Evolutionary conservation across 2,113 vertebrate genomes (phyloP).

Genomic region (Dicrurus megarhynchus): DNA sequence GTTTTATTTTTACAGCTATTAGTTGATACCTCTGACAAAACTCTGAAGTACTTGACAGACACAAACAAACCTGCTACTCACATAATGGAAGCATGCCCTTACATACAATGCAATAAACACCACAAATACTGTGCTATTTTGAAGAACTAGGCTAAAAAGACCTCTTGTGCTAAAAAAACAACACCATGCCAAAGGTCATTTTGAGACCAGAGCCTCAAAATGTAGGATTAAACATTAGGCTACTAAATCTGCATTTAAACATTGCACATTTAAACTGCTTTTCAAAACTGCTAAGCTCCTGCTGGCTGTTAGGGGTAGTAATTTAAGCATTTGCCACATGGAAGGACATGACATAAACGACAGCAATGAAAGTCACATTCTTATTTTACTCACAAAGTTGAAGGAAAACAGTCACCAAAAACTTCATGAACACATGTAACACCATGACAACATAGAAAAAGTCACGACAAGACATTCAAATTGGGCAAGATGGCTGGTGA

Average conservation of each 20-base stretch:
- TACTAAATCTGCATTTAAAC: constrained; percentile 52
- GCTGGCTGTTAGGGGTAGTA: not conserved
- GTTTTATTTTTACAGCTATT: not conserved
- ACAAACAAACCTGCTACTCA: not conserved
- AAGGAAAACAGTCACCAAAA: not conserved
- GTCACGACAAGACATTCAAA: not conserved
- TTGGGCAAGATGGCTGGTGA: not conserved
- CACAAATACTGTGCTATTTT: not conserved
- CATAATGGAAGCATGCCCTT: not conserved
- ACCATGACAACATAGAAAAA: not conserved
- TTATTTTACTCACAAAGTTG: not conserved
- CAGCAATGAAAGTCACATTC: not conserved
- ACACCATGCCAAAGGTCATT: constrained; percentile 18
- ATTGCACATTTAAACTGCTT: constrained; percentile 41
- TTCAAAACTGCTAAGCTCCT: constrained; percentile 34
- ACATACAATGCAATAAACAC: not conserved
- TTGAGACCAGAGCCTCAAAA: constrained; percentile 13
- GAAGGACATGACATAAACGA: not conserved
- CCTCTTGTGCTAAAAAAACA: not conserved
- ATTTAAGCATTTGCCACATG: not conserved
- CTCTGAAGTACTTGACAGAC: not conserved
- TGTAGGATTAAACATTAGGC: constrained; percentile 35
- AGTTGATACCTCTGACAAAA: not conserved
- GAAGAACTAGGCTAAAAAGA: not conserved
- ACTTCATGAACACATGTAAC: not conserved